Evolutionary conservation across 37 sponge, comb jelly and placozoan species (phyloP), one percentile per base, ranked within the genome.

Genomic region (Cliona cf. orientalis): DNA sequence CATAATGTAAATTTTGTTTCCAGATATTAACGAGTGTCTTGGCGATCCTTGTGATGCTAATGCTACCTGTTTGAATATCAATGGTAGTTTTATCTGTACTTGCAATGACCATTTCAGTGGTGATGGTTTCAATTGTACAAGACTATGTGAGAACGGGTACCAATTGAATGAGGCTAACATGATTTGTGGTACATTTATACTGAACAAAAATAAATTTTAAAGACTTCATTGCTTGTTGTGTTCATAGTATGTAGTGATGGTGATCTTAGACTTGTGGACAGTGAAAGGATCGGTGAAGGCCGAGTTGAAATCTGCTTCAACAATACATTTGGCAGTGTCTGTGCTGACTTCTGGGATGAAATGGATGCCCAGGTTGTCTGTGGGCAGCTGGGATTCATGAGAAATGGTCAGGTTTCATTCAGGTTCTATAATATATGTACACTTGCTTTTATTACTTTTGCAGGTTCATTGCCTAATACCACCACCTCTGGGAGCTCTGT

Each of bases 11-110:
- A 22, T 46, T 71, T 3, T 45, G 17, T 62, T 1, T 5, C 11
- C 58, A 85, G 86, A 85, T 77, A 76, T 85, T 21, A 77, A 85
- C 78, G 86, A 85, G 26, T 85, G 86, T 77, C 35, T 9, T 9
- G 39, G 14, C 11, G 42, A 26, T 41, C 36, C 59, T 7, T 85
- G 86, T 71, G 67, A 71, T 41, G 32, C 34, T 2, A 58, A 76
- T 61, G 80, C 80, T 23, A 37, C 42, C 11, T 85, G 86, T 60
- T 60, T 0, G 2, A 70, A 85, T 46, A 85, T 37, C 59, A 55
- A 41, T 36, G 86, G 86, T 1, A 70, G 69, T 39, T 84, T 58
- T 46, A 29, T 22, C 1, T 84, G 84, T 75, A 68, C 42, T 12
- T 84, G 84, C 28, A 1, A 38, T 23, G 62, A 5, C 31, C 43